A percentile compares a stretch with the other conserved stretches of the same genome.
phyloP scores from a whole-genome alignment of 2,113 vertebrate species.

The Hippocampus mohnikei region DNA sequence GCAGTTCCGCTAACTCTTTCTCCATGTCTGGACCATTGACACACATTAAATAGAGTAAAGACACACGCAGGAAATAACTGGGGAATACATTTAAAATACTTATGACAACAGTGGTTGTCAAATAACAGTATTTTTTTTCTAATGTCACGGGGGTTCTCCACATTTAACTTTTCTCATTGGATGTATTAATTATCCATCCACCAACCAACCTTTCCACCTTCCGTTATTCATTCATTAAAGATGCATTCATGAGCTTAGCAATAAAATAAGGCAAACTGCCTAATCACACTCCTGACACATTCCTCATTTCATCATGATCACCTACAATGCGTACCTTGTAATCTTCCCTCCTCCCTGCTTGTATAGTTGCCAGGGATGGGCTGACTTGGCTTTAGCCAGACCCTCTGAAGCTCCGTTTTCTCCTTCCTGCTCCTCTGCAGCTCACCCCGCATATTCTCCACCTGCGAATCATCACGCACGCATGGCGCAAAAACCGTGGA shows the following conservation, averaged over 20 bases:
- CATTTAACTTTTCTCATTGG: not conserved
- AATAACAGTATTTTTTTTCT: not conserved
- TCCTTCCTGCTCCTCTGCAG: slow-evolving; percentile 78
- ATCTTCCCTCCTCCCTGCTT: slow-evolving; percentile 66
- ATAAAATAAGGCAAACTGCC: not conserved
- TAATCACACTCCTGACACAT: not conserved
- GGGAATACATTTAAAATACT: not conserved
- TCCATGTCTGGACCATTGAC: slow-evolving; percentile 76
- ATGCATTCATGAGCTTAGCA: not conserved
- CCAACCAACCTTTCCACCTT: not conserved
- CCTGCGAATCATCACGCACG: slow-evolving; percentile 61
- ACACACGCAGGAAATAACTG: not conserved
- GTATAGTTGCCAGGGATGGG: slow-evolving; percentile 47
- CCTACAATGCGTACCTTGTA: slow-evolving; percentile 16
- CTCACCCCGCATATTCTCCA: slow-evolving; percentile 81
- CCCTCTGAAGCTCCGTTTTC: slow-evolving; percentile 70
- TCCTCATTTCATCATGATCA: not conserved
- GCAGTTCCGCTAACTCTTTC: slow-evolving; percentile 79
- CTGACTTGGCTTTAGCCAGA: slow-evolving; percentile 59
- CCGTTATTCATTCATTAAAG: not conserved
- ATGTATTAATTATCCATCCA: not conserved
- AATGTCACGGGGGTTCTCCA: not conserved
- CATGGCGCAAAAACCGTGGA: slow-evolving; percentile 10
- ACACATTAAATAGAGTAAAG: not conserved
- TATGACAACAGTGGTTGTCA: not conserved